These are phyloP conservation scores for Serinus canaria DNA, from an alignment of 2,113 vertebrate species.

Conservation along the genomic window DNA sequence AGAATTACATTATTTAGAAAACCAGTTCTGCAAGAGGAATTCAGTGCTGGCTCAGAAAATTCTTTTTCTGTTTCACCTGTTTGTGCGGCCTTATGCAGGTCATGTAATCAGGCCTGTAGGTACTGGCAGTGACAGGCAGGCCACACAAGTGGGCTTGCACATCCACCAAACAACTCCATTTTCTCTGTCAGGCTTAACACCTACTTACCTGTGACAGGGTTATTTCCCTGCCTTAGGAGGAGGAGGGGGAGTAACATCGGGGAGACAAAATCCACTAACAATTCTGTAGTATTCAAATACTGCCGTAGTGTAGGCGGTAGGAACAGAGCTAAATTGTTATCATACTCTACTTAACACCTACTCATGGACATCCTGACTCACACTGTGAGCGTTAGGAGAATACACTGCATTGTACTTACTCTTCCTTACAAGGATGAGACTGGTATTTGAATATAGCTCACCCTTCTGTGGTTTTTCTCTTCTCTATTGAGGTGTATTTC, in stretches of 20 bases:
- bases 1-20: background rate
- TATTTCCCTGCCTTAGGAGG: background rate
- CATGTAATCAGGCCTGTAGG: background rate
- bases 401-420: background rate
- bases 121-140: background rate
- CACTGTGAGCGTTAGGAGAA: background rate
- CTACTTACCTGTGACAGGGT: background rate
- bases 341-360: conserved; percentile 25
- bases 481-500: background rate
- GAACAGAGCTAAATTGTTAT: conserved; percentile 3
- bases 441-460: background rate
- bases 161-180: background rate
- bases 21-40: background rate
- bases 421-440: background rate
- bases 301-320: background rate
- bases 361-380: conserved; percentile 28
- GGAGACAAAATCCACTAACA: conserved; percentile 24
- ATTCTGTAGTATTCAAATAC: conserved; percentile 34
- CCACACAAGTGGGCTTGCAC: background rate
- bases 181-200: background rate
- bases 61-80: background rate
- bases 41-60: background rate
- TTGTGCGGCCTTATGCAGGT: background rate
- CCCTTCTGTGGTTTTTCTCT: background rate
- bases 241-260: background rate